Evolutionary conservation across 2,113 vertebrate species (phyloP).

Genomic region (Thinocorus orbignyianus): DNA sequence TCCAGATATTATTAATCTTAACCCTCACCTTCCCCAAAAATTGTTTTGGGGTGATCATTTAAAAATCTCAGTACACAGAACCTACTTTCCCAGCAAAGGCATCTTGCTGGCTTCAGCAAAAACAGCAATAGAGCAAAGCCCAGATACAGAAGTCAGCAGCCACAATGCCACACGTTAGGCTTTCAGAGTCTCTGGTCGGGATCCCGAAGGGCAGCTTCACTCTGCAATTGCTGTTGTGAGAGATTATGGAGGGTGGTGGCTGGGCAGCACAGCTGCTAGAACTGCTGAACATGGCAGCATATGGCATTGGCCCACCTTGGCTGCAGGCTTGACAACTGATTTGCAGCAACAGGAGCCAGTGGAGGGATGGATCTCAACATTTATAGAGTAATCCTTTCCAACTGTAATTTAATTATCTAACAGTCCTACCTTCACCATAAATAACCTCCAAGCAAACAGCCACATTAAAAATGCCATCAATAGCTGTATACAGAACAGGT

Average conservation of each 20-base stretch:
- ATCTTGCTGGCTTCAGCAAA: neutral
- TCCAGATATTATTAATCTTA: neutral
- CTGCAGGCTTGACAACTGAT: neutral
- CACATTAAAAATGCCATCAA: neutral
- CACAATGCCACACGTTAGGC: rapidly evolving
- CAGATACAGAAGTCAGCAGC: neutral
- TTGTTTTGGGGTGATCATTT: neutral
- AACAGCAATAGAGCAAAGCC: neutral
- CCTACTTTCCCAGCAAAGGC: neutral
- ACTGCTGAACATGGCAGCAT: neutral
- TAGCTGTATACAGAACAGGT: neutral
- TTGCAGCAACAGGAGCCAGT: neutral
- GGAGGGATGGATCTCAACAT: neutral
- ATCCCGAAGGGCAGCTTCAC: neutral
- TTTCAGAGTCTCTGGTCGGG: neutral
- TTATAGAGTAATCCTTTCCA: neutral
- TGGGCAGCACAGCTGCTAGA: neutral
- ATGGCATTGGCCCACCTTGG: neutral
- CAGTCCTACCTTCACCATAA: neutral
- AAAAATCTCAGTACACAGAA: neutral
- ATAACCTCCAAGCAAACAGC: neutral
- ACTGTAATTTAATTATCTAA: slow-evolving; percentile 29
- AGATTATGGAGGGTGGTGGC: neutral
- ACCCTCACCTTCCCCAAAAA: neutral
- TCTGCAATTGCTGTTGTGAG: neutral